Evolutionary conservation across 2,888 invertebrate genomes (phyloP), one percentile per base, ranked within the genome.

Genomic region (Drosophila setosimentum): DNA sequence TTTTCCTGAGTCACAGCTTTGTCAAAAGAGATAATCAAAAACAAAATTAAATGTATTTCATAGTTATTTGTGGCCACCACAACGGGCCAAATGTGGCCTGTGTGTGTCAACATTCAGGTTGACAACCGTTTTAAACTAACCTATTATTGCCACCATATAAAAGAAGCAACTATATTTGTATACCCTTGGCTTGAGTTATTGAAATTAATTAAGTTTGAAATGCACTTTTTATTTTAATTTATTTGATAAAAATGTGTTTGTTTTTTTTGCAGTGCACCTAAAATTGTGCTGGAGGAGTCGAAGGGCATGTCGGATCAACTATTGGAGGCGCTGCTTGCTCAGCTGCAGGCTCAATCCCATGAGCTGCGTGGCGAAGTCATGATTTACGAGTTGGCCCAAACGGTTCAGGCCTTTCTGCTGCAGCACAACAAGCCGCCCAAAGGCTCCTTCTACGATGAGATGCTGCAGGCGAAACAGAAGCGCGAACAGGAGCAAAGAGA

Each of bases 391-490:
- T 92, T 99, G 53, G 96, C 97, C 2, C 96, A 96, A 86, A 95
- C 96, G 91, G 96, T 96, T 1, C 95, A 97, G 94, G 95, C 95
- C 91, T 98, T 96, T 91, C 94, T 98, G 0, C 95, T 96, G 75
- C 94, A 95, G 29, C 95, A 97, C 92, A 97, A 98, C 91, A 97
- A 96, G 91, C 97, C 97, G 0, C 95, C 95, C 0, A 94, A 94
- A 59, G 94, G 96, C 68, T 98, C 98, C 11, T 98, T 97, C 92
- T 98, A 98, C 87, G 98, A 98, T 73, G 97, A 98, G 94, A 98
- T 98, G 98, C 92, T 97, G 13, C 94, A 95, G 58, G 95, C 96
- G 61, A 95, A 96, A 73, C 95, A 95, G 80, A 95, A 96, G 90
- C 94, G 95, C 78, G 95, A 96, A 82, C 94, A 95, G 82, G 93